These are phyloP conservation scores for Camelus dromedarius DNA, from an alignment of 2,113 vertebrate species.

Conservation along the genomic window DNA sequence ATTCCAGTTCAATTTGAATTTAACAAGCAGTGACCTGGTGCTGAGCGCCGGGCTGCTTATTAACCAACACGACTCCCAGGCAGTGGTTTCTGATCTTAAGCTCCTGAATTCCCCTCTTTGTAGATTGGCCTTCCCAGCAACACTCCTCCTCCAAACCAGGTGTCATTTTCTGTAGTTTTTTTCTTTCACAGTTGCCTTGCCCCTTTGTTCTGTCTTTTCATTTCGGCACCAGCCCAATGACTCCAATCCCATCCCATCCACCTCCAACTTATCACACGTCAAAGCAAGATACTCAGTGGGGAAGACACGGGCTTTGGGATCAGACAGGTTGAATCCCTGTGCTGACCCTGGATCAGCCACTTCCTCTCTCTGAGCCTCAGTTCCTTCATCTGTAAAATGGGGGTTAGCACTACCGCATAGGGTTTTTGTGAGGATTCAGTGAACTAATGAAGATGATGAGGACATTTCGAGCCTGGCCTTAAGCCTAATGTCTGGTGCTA, in stretches of 20 bases:
- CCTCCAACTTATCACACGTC: not conserved
- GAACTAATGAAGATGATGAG: not conserved
- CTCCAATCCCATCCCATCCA: not conserved
- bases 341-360: not conserved
- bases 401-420: not conserved
- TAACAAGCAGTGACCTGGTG: not conserved
- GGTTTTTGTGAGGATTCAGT: not conserved
- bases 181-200: not conserved
- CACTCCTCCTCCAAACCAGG: too few species aligned
- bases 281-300: not conserved
- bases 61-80: accelerated
- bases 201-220: not conserved
- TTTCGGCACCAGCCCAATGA: not conserved
- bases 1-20: not conserved
- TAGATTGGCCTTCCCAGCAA: too few species aligned
- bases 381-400: not conserved
- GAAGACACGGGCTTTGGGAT: not conserved
- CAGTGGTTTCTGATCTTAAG: not conserved
- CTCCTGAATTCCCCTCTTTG: not conserved
- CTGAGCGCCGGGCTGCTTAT: accelerated
- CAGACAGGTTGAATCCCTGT: not conserved
- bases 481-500: too few species aligned
- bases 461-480: not conserved
- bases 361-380: not conserved
- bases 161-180: not conserved